These are phyloP conservation scores for Donacobius atricapilla DNA, from an alignment of 2,113 vertebrate genomes.

Conservation along the genomic window DNA sequence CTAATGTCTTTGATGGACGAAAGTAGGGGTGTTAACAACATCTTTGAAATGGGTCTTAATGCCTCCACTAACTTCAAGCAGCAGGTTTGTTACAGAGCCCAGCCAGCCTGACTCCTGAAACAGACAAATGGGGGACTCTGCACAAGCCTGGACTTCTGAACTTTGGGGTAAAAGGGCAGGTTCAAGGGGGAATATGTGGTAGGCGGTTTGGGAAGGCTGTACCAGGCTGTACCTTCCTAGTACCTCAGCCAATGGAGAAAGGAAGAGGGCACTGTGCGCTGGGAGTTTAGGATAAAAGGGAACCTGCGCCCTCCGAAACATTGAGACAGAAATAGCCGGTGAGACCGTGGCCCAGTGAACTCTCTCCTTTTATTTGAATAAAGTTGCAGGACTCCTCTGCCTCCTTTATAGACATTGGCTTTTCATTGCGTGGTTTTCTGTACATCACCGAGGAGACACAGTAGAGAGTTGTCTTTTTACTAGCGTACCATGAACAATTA, in stretches of 20 bases:
- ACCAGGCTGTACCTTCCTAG: background rate
- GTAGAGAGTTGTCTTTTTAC: background rate
- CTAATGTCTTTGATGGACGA: background rate
- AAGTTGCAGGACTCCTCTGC: background rate
- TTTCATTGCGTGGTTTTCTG: background rate
- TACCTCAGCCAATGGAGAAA: background rate
- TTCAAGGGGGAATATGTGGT: no score
- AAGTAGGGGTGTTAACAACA: background rate
- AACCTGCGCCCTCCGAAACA: background rate
- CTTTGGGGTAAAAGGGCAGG: background rate
- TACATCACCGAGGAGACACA: background rate
- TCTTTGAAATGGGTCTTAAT: background rate
- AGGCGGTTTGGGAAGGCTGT: background rate
- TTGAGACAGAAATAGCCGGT: background rate
- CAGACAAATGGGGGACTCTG: background rate
- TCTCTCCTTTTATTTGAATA: background rate
- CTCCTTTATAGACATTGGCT: background rate
- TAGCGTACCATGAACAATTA: background rate
- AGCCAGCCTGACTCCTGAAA: background rate
- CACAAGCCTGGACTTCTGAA: no score
- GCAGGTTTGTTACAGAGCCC: background rate
- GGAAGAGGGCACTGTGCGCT: background rate
- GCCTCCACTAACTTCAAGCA: background rate
- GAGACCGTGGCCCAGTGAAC: fast-evolving
- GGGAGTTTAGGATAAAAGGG: background rate